phyloP scores from a whole-genome alignment of 1,140 invertebrate genomes.

The Magallana gigas region DNA sequence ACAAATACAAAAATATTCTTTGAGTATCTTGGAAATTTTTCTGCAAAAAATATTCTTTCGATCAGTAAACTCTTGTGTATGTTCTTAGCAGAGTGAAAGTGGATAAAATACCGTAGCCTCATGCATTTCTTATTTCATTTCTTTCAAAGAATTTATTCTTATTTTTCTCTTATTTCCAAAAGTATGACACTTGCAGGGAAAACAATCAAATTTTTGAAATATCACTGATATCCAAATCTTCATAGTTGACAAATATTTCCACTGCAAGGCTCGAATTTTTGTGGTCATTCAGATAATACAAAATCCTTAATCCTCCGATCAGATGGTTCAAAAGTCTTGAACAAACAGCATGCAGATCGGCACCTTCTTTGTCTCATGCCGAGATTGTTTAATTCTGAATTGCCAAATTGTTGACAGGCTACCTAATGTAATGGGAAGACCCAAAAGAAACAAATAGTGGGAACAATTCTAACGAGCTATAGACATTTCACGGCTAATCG shows the following conservation, averaged over 20 bases:
- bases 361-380: conserved; percentile 21
- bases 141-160: too few relatives aligned
- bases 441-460: background rate
- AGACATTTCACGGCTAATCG: conserved; percentile 14
- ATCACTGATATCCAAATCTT: background rate
- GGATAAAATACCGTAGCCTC: too few relatives aligned
- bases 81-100: too few relatives aligned
- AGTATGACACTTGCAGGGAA: background rate
- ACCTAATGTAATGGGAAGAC: conserved; percentile 23
- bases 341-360: conserved; percentile 10
- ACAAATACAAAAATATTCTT: too few relatives aligned
- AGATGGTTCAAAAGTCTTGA: background rate
- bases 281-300: conserved; percentile 12
- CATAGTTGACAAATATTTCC: background rate
- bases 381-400: conserved; percentile 30
- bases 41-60: too few relatives aligned
- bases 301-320: conserved; percentile 1
- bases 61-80: too few relatives aligned
- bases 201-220: background rate
- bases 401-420: conserved; percentile 16
- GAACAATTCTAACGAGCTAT: conserved; percentile 29
- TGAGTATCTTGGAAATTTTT: too few relatives aligned
- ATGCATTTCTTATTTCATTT: too few relatives aligned
- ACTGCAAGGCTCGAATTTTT: conserved; percentile 7
- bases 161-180: too few relatives aligned